Evolutionary conservation across 2,888 invertebrate species (phyloP).

Genomic region (Andricus curvator): DNA sequence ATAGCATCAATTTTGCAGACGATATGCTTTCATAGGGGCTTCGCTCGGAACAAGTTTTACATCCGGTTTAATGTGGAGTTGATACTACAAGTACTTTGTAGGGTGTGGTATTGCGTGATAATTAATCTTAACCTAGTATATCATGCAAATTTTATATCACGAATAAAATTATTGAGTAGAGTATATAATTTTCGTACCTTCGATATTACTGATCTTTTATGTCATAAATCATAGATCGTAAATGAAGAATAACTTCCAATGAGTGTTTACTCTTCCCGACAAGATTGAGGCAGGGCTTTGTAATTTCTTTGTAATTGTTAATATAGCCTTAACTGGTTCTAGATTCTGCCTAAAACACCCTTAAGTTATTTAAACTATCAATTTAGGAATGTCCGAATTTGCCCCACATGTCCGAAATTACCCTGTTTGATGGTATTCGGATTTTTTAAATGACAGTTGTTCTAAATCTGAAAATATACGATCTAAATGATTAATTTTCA

Average conservation of each 20-base stretch:
- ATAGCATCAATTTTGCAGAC: background rate
- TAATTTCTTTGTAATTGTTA: background rate
- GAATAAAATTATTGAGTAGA: background rate
- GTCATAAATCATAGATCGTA: background rate
- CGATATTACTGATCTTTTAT: background rate
- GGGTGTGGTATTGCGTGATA: slow-evolving; percentile 10
- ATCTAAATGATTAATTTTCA: too few species aligned
- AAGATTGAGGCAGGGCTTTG: background rate
- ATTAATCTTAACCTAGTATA: slow-evolving; percentile 21
- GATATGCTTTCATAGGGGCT: background rate
- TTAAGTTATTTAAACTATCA: too few species aligned
- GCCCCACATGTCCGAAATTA: too few species aligned
- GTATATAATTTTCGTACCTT: background rate
- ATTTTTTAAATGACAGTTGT: too few species aligned
- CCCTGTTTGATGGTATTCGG: too few species aligned
- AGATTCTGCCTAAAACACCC: too few species aligned
- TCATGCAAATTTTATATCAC: slow-evolving; percentile 17
- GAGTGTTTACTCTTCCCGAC: background rate
- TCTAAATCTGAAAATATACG: too few species aligned
- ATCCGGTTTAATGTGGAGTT: slow-evolving; percentile 3
- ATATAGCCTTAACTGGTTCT: too few species aligned
- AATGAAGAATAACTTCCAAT: background rate
- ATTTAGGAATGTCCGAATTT: too few species aligned
- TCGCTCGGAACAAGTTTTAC: background rate
- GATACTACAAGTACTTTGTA: background rate